These are phyloP conservation scores for Idris sp. DNA, from an alignment of 1,140 invertebrate species.

Conservation along the genomic window DNA sequence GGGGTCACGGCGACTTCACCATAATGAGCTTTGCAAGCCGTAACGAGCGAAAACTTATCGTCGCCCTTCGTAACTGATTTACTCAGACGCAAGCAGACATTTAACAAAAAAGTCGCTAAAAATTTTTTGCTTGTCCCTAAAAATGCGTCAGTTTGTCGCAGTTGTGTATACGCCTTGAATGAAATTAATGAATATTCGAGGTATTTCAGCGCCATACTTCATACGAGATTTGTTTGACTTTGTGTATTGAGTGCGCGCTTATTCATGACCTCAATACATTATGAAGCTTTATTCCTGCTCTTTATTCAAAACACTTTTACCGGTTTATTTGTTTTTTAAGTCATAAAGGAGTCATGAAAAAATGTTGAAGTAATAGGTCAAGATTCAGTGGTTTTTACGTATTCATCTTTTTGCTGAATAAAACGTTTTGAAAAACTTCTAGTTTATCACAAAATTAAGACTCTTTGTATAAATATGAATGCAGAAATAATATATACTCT, in stretches of 20 bases:
- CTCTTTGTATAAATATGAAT: too few species aligned
- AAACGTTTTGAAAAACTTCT: too few species aligned
- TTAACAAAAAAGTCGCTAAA: slow-evolving; percentile 33
- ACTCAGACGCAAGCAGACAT: slow-evolving; percentile 32
- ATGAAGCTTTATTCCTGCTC: slow-evolving; percentile 22
- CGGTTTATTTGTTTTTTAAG: slow-evolving; percentile 19
- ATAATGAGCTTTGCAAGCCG: slow-evolving; percentile 66
- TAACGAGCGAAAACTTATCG: slow-evolving; percentile 69
- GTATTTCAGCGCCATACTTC: slow-evolving; percentile 16
- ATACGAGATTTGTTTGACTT: slow-evolving; percentile 38
- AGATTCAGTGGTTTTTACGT: slow-evolving; percentile 1
- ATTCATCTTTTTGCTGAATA: too few species aligned
- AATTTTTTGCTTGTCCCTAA: slow-evolving; percentile 25
- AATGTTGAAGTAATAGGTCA: slow-evolving; percentile 8
- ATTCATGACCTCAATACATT: slow-evolving; percentile 58
- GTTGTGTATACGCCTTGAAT: slow-evolving; percentile 5
- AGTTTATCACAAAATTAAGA: too few species aligned
- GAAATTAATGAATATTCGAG: slow-evolving; percentile 54
- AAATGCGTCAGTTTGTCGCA: slow-evolving; percentile 8
- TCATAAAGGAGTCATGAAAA: slow-evolving; percentile 5
- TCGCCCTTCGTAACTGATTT: slow-evolving; percentile 61
- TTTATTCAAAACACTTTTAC: slow-evolving; percentile 20
- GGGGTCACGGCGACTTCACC: slow-evolving; percentile 41
- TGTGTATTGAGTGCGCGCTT: slow-evolving; percentile 17
- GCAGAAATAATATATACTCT: too few species aligned